Evolutionary conservation across 2,888 invertebrate genomes (phyloP), one percentile per base, ranked within the genome.

Genomic region (Phyto melanocephala): DNA sequence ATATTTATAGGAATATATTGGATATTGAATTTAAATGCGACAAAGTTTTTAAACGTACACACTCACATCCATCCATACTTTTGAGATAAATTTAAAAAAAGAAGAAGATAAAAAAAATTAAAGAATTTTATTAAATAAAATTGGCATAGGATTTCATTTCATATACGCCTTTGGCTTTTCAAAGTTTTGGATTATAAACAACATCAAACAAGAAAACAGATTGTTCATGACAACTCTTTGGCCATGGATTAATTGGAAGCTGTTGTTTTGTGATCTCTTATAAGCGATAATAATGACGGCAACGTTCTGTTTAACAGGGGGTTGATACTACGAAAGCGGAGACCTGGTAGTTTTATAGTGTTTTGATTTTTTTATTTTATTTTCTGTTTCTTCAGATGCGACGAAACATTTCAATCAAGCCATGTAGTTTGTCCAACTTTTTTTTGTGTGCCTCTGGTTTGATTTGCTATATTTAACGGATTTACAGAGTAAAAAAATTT

Each of bases 331-430:
- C 42, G 50, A 56, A 45, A 58, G 60, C 68, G 35, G 42, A 76
- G 65, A 22, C 33, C 37, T 40, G 47, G 52, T 40, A 42, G 67
- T 56, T 65, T 58, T 65, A 65, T 67, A 56, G 47, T 58, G 75
- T 58, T 58, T 37, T 13, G 37, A 15, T 33, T 70, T 17, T 54
- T 58, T 33, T 47, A 17, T 40, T 62, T 13, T 37, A 45, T 15
- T 72, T 42, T n/a, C 13, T n/a, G 15, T 50, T 63, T 28, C 35
- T 20, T 45, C 65, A 77, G 71, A 60, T 80, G 76, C 81, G 47
- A 80, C 81, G 81, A 84, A 84, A 85, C 84, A 83, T 83, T 85
- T 85, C 84, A 86, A 84, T 85, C 84, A 85, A 83, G 50, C 70
- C 62, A 75, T 83, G 80, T 79, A 80, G 74, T 77, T 77, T 70